Base-by-base conservation (phyloP, 2,888 invertebrate genomes). In the Penaeus monodon region DNA sequence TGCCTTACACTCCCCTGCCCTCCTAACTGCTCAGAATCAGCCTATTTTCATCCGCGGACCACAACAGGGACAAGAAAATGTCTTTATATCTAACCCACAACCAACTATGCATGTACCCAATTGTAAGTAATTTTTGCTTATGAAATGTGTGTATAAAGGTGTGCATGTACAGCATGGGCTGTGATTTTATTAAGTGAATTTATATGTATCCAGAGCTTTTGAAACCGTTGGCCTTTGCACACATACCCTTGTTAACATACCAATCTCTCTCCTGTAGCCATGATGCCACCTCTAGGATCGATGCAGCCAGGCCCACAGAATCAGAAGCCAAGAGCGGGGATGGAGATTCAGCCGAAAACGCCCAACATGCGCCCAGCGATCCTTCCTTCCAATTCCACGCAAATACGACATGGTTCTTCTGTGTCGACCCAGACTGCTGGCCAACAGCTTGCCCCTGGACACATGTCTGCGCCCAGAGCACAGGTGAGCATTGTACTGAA, bases 331-430 rank as follows among this genome's bases (percentile, higher is more conserved):
- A 68, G 89, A 44, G 74, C 84, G 49, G 89, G 84, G 8, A 84
- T 89, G 81, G 89, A 86, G 63, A 77, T 90, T 49, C 90, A 90
- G 63, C 90, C 90, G 27, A 90, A 90, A 64, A 85, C 86, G 20
- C 86, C 89, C 38, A 84, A 64, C 63, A 88, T 86, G 83, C 85
- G 86, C 27, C 85, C 83, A 57, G 73, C 86, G 33, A 84, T 89
- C 73, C 81, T 89, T 12, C 89, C 89, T 22, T 89, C 89, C 77
- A 87, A 82, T 64, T 29, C 84, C 27, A 68, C 86, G 49, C 85
- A 86, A 44, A 89, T 86, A 74, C 84, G 86, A 33, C 86, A 84
- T 20, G 86, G 86, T n/a, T 84, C 87, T 20, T 86, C 86, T 63
- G 87, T 87, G 49, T 87, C 86, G 2, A 86, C 86, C 20, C 84